These are phyloP conservation scores for Meghimatium bilineatum DNA, from an alignment of 2,888 invertebrate genomes.

Conservation along the genomic window DNA sequence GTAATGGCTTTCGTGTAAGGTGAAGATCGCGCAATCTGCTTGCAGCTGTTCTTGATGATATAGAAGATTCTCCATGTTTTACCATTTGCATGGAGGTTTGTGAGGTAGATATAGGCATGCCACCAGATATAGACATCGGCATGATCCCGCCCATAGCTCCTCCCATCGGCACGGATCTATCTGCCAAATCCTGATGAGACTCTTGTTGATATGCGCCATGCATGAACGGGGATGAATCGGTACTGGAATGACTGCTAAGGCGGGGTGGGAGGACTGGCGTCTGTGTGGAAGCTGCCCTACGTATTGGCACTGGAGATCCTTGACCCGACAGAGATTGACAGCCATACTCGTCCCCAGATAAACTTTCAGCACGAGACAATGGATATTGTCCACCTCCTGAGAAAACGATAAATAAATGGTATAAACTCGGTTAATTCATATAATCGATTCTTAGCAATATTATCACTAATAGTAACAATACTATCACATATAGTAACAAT, in stretches of 20 bases:
- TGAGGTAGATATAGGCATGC: conserved; percentile 63
- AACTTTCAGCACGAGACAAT: conserved; percentile 49
- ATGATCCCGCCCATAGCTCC: conserved; percentile 46
- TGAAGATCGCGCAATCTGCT: conserved; percentile 70
- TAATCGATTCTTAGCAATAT: no score
- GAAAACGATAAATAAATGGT: neutral
- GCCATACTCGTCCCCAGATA: conserved; percentile 51
- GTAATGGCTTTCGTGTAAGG: conserved; percentile 73
- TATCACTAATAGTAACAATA: no score
- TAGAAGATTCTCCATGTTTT: conserved; percentile 46
- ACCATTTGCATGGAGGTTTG: conserved; percentile 46
- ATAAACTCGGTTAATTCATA: no score
- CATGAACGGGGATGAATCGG: conserved; percentile 49
- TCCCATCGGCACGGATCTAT: conserved; percentile 11
- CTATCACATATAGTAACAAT: no score
- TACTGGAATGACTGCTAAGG: conserved; percentile 54
- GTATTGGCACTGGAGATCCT: conserved; percentile 62
- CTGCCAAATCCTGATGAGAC: conserved; percentile 43
- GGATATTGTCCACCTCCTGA: conserved; percentile 54
- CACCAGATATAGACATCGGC: conserved; percentile 41
- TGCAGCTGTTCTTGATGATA: conserved; percentile 52
- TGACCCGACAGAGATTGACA: conserved; percentile 49
- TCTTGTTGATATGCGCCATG: conserved; percentile 51
- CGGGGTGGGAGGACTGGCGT: conserved; percentile 62
- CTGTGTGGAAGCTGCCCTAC: conserved; percentile 66